These are phyloP conservation scores for Motacilla alba DNA, from an alignment of 2,113 vertebrate genomes.

Conservation along the genomic window DNA sequence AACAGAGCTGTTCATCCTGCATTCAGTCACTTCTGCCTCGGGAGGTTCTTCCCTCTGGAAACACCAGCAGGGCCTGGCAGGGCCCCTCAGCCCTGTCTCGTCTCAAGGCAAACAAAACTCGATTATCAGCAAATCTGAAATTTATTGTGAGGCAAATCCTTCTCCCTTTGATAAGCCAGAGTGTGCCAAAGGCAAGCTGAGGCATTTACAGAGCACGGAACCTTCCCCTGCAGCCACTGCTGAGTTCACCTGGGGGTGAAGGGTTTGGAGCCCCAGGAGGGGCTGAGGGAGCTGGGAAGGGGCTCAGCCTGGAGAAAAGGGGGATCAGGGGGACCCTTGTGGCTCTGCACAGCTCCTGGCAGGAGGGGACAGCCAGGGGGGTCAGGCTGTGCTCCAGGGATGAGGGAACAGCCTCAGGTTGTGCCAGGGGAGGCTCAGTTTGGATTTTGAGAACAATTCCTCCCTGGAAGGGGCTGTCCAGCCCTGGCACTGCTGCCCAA, in stretches of 20 bases:
- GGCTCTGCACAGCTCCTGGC: neutral
- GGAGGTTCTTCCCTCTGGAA: neutral
- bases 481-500: neutral
- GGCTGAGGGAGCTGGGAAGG: neutral
- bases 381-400: neutral
- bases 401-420: neutral
- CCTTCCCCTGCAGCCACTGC: neutral
- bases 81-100: neutral
- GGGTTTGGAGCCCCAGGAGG: accelerated
- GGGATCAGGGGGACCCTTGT: no score
- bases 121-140: neutral
- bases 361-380: neutral
- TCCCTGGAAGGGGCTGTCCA: neutral
- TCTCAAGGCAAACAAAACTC: neutral
- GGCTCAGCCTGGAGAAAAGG: neutral
- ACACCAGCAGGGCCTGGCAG: neutral
- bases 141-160: neutral
- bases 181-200: neutral
- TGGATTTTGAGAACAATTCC: neutral
- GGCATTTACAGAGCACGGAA: neutral
- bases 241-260: neutral
- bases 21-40: neutral
- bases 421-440: neutral
- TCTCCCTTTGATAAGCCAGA: neutral
- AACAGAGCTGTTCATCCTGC: neutral